These are phyloP conservation scores for Cinclus mexicanus DNA, from an alignment of 2,113 vertebrate species.

Conservation along the genomic window DNA sequence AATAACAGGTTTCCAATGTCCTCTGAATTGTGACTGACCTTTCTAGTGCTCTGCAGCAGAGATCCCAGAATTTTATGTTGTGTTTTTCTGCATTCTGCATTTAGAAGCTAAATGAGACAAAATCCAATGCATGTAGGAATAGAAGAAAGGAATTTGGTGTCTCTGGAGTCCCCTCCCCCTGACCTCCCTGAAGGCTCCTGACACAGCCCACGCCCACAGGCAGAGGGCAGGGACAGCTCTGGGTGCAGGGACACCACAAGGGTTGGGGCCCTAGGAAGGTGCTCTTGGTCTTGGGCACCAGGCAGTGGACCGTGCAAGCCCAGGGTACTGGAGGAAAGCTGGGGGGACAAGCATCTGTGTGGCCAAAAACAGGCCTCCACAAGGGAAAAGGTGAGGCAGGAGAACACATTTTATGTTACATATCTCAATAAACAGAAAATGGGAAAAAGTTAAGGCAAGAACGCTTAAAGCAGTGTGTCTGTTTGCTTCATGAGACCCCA, in stretches of 20 bases:
- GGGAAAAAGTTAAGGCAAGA: rapidly evolving
- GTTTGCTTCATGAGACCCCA: not conserved
- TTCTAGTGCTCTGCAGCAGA: not conserved
- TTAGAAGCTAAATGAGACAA: not conserved
- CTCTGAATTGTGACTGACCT: rapidly evolving
- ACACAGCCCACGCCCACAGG: not conserved
- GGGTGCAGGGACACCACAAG: not conserved
- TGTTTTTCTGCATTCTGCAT: not conserved
- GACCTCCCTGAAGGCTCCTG: not conserved
- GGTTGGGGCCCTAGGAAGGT: rapidly evolving
- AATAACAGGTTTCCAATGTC: not conserved
- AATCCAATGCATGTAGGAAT: not conserved
- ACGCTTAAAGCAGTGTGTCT: not conserved
- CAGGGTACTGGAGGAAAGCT: not conserved
- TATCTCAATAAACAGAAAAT: not conserved
- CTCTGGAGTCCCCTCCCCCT: not conserved
- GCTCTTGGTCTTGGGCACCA: not conserved
- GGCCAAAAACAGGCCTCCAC: not conserved
- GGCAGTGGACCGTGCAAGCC: not conserved
- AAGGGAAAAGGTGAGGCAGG: not conserved
- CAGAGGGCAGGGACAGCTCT: not conserved
- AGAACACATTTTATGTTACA: not conserved
- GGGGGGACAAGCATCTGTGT: not conserved
- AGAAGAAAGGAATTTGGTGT: not conserved
- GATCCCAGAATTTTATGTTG: not conserved